phyloP scores from a whole-genome alignment of 2,797 vertebrate species.

The Threskiornis aethiopicus region DNA sequence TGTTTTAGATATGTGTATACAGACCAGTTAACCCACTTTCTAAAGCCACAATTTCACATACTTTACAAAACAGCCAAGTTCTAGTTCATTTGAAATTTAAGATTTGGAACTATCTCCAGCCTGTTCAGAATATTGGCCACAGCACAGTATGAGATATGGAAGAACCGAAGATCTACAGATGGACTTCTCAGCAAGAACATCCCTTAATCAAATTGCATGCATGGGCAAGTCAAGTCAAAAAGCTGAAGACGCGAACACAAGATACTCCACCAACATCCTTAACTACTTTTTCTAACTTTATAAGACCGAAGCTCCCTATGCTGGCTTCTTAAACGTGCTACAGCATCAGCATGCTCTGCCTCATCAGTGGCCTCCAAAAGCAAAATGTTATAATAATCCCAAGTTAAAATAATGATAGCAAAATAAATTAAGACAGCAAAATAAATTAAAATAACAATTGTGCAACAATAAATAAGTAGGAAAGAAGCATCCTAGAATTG shows the following conservation, averaged over 20 bases:
- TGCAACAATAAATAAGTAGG: not conserved
- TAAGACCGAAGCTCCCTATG: not conserved
- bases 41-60: not conserved
- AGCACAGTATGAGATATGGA: not conserved
- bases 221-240: not conserved
- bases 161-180: not conserved
- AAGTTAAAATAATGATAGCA: not conserved
- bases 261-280: not conserved
- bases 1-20: not conserved
- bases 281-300: not conserved
- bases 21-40: not conserved
- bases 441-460: not conserved
- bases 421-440: not conserved
- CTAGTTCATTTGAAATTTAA: not conserved
- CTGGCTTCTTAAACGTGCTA: not conserved
- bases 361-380: not conserved
- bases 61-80: not conserved
- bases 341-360: not conserved
- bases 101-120: not conserved
- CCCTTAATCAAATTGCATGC: not conserved
- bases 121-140: not conserved
- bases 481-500: not conserved
- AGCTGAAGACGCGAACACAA: not conserved
- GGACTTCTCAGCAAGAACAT: not conserved
- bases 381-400: not conserved